Evolutionary conservation across 1,140 invertebrate genomes (phyloP), one percentile per base, ranked within the genome.

Genomic region (Aphis craccivora): DNA sequence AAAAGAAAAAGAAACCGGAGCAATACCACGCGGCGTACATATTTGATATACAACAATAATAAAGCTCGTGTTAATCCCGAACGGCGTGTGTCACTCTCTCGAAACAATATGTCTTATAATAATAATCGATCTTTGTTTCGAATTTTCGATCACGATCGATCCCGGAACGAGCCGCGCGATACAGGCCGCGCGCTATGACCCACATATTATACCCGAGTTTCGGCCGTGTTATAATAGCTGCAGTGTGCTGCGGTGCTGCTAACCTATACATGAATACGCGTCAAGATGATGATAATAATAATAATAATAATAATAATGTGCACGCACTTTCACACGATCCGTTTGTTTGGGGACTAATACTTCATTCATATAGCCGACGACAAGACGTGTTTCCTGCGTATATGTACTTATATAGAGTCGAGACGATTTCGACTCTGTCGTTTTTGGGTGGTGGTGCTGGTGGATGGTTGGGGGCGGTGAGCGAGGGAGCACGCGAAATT

Each of bases 131-230:
- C 91, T 86, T 86, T 93, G 91, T 93, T 93, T 93, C 91, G 37
- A 93, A 55, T 83, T 93, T 93, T 93, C 91, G 91, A 93, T 93
- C 91, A 93, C 91, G 91, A 93, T 93, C 91, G 76, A 83, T 93
- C 81, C 81, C 76, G 91, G 91, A 93, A 86, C 91, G 91, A 84
- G 91, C 45, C 11, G 18, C 60, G 60, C 30, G 60, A 76, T n/a
- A 76, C 60, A 76, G 60, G n/a, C 60, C 60, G 60, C 89, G 55
- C 37, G 81, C 25, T n/a, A 86, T 86, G 91, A 93, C 91, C 91
- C 91, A 93, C 91, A 55, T 93, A 91, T 20, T 84, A n/a, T 22
- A 84, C 43, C 30, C 60, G 14, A 86, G 25, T 86, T 86, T 86
- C 84, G 84, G 84, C 25, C 40, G 84, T 86, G 25, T 76, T 60